Evolutionary conservation across 2,888 invertebrate genomes (phyloP).

Genomic region (Norana najaformis): DNA sequence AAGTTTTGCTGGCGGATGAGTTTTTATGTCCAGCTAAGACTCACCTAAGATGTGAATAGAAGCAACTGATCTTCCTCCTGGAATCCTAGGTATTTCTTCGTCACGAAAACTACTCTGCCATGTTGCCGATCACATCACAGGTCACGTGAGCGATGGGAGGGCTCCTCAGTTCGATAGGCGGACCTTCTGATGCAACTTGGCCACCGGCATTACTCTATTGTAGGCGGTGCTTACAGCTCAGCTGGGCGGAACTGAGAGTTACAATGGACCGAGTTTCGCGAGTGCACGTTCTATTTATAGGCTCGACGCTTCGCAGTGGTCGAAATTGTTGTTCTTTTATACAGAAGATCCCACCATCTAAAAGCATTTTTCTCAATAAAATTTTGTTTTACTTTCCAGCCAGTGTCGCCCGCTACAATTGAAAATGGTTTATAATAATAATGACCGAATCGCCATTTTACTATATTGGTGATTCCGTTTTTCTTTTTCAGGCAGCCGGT

Average conservation of each 20-base stretch:
- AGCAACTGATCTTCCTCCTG: background rate
- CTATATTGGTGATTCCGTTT: too few species aligned
- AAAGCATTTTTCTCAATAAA: too few species aligned
- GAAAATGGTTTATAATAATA: too few species aligned
- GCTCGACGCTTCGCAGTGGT: background rate
- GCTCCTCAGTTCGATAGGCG: background rate
- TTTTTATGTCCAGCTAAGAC: background rate
- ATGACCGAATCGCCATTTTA: too few species aligned
- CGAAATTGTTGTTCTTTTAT: too few species aligned
- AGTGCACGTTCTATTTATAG: background rate
- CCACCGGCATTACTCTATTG: background rate
- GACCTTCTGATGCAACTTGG: background rate
- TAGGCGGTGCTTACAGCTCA: background rate
- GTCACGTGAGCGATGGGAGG: background rate
- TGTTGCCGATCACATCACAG: background rate
- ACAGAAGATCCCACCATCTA: too few species aligned
- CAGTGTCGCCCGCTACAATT: too few species aligned
- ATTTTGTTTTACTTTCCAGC: too few species aligned
- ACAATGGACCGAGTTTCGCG: background rate
- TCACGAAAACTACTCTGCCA: slow-evolving; percentile 23
- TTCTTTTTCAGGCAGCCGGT: too few species aligned
- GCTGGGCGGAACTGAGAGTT: background rate
- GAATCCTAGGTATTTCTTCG: slow-evolving; percentile 24
- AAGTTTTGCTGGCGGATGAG: background rate
- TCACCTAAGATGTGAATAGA: slow-evolving; percentile 21